Evolutionary conservation across 2,797 vertebrate genomes (phyloP).

Genomic region (Amblyraja radiata): DNA sequence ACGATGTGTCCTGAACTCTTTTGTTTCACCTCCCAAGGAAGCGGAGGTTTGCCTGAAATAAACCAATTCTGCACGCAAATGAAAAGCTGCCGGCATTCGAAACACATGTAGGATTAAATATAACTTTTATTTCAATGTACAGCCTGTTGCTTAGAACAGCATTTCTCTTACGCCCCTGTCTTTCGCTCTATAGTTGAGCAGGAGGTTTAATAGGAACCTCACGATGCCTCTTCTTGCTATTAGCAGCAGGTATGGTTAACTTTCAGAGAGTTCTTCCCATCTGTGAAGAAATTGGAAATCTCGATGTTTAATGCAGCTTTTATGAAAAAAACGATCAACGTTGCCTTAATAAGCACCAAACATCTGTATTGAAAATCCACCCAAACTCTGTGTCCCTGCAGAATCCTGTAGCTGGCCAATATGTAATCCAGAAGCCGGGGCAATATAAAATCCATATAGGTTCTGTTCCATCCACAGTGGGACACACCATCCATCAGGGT

Average conservation of each 20-base stretch:
- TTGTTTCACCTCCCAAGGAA: slow-evolving; percentile 40
- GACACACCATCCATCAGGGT: slow-evolving; percentile 11
- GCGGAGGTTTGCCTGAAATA: slow-evolving; percentile 43
- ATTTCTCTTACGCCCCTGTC: neutral
- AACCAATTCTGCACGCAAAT: slow-evolving; percentile 38
- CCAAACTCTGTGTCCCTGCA: neutral
- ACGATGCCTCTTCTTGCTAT: neutral
- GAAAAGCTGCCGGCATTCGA: slow-evolving; percentile 41
- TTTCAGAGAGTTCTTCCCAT: neutral
- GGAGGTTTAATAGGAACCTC: neutral
- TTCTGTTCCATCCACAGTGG: neutral
- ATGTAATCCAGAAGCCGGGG: neutral
- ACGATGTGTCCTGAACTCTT: neutral
- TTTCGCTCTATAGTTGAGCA: rapidly evolving
- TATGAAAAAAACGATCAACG: neutral
- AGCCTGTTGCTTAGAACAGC: slow-evolving; percentile 39
- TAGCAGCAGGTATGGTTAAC: neutral
- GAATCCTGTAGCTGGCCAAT: neutral
- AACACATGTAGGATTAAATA: slow-evolving; percentile 32
- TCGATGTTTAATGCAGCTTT: neutral
- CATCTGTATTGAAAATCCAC: neutral
- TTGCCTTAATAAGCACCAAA: neutral
- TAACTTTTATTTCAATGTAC: neutral
- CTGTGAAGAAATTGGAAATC: neutral
- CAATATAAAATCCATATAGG: neutral